Evolutionary conservation across 2,888 invertebrate genomes (phyloP), one percentile per base, ranked within the genome.

Genomic region (Cactoblastis cactorum): DNA sequence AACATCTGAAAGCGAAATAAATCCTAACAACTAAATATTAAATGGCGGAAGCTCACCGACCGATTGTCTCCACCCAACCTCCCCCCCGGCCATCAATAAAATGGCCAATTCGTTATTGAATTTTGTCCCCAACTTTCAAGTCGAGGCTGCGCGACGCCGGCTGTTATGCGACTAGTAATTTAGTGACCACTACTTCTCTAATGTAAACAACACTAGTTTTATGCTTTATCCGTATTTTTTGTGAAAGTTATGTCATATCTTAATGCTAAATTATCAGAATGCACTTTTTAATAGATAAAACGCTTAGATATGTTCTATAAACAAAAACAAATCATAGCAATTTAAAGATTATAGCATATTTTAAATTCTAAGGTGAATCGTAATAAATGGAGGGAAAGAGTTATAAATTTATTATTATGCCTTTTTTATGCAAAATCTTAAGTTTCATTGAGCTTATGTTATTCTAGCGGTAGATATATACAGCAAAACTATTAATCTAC

Each of bases 101-200:
- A 90, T 90, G 90, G 89, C 90, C 87, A 90, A 88, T 85, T 88
- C 88, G 82, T 81, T 89, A 88, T 87, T 86, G 89, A 86, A 87
- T 88, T 89, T 88, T 86, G 81, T 85, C 75, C 74, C 73, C 72
- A 85, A 86, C 80, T 82, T 82, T 78, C 72, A 73, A 66, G 72
- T 68, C 67, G 81, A 82, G 77, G 87, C 80, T 86, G 84, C 85
- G 85, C 83, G 83, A 78, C 77, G 88, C 85, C 87, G 87, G 87
- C 83, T 80, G 80, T 77, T 81, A 79, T 74, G 73, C 67, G 76
- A 78, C 74, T 71, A 80, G 74, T 78, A 80, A 81, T 79, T 74
- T 75, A 80, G 69, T 78, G 69, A 80, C 74, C 74, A 76, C 73
- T 75, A 78, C 69, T 74, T 71, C 65, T 67, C 63, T 66, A 76